Base-by-base conservation (phyloP, 2,888 invertebrate genomes). In the Agrenia bidenticulata region DNA sequence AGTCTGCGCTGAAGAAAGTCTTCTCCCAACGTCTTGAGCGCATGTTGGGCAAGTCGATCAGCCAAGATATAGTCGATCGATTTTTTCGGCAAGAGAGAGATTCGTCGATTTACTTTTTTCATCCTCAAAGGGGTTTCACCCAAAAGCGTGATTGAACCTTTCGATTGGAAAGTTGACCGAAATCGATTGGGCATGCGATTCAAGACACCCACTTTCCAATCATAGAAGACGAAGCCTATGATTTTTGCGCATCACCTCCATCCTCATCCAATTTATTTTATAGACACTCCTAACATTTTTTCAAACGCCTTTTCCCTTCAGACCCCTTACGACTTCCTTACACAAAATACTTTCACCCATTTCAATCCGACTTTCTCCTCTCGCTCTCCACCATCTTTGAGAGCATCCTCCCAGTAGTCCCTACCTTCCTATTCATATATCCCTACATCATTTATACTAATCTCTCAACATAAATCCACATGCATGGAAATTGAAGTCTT, bases 31-130 rank as follows among this genome's bases (percentile, higher is more conserved):
- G 73, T 75, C 73, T 75, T 73, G 72, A 75, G 76, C 76, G 76
- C 76, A 76, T 76, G 76, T 72, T 74, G 74, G 72, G 76, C 73
- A 76, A 76, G 75, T 75, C 76, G 74, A 76, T 76, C 73, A 75
- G 65, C 66, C 73, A 73, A 72, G 76, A 75, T 76, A 75, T 74
- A 75, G 75, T 72, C 70, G 72, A 76, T 76, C 75, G 76, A 76
- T 76, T 74, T 75, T 75, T 76, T 75, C 66, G 72, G 67, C 63
- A 66, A 69, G 70, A 62, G 66, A 66, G 65, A 70, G 72, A 74
- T 74, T 76, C 74, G 73, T 73, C 72, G 72, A 72, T 73, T 76
- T 75, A 66, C 70, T 67, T 74, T 74, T 73, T 73, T 72, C 71
- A 65, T 70, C 73, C 73, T 74, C 70, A 73, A 75, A 73, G 73